Evolutionary conservation across 2,888 invertebrate species (phyloP).

Genomic region (Acleris emargana): DNA sequence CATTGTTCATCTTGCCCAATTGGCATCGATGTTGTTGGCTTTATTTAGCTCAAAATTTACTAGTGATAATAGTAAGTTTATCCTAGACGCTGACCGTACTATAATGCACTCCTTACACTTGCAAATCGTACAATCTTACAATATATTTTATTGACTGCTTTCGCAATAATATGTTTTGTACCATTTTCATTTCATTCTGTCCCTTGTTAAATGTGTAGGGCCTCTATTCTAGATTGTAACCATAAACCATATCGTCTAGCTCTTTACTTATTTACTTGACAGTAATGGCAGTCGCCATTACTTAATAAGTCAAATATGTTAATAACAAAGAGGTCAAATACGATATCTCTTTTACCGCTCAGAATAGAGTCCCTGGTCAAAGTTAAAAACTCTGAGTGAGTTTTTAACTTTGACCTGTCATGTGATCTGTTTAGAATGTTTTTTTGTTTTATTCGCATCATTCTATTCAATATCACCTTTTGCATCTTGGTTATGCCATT

Average conservation of each 20-base stretch:
- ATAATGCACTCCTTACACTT: slow-evolving; percentile 27
- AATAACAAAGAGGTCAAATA: too few relatives aligned
- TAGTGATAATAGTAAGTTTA: slow-evolving; percentile 35
- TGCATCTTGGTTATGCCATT: background rate
- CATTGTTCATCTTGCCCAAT: slow-evolving; percentile 42
- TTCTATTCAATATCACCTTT: background rate
- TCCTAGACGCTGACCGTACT: slow-evolving; percentile 40
- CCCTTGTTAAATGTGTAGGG: background rate
- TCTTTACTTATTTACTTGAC: too few relatives aligned
- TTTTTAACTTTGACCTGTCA: background rate
- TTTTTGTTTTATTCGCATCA: too few relatives aligned
- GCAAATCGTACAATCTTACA: slow-evolving; percentile 1
- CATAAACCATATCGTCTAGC: too few relatives aligned
- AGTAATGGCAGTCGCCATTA: too few relatives aligned
- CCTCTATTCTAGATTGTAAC: too few relatives aligned
- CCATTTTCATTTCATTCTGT: background rate
- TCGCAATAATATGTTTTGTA: background rate
- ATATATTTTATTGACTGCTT: slow-evolving; percentile 7
- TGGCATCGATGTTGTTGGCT: slow-evolving; percentile 38
- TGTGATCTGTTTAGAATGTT: too few relatives aligned
- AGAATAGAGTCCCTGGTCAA: too few relatives aligned
- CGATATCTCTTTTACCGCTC: too few relatives aligned
- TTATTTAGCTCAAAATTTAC: slow-evolving; percentile 24
- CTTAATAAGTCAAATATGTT: too few relatives aligned
- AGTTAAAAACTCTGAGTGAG: background rate